Evolutionary conservation across 1,140 invertebrate genomes (phyloP).

Genomic region (Anagrus nilaparvatae): DNA sequence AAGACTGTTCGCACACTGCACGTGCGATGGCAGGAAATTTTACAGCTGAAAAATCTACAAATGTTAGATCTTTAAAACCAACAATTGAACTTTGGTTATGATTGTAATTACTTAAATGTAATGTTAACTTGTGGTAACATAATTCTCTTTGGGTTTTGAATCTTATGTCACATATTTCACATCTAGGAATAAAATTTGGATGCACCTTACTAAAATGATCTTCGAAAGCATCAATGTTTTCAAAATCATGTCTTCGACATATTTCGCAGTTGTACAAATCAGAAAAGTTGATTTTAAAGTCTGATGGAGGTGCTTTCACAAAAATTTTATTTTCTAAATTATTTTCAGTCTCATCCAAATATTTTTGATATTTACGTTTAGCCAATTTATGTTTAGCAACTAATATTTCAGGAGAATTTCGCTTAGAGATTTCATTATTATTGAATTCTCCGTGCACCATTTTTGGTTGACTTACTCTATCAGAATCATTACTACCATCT

Average conservation of each 20-base stretch:
- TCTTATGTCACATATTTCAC: slow-evolving; percentile 55
- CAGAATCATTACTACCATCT: slow-evolving; percentile 40
- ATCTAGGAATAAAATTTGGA: slow-evolving; percentile 49
- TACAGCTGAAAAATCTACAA: slow-evolving; percentile 65
- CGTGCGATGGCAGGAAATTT: slow-evolving; percentile 71
- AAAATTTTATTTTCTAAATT: too few species aligned
- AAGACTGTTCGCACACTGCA: slow-evolving; percentile 57
- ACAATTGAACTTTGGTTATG: slow-evolving; percentile 31
- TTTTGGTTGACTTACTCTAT: slow-evolving; percentile 37
- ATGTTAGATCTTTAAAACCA: slow-evolving; percentile 66
- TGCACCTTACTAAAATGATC: slow-evolving; percentile 63
- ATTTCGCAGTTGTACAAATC: slow-evolving; percentile 45
- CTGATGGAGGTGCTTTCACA: too few species aligned
- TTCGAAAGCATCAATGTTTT: slow-evolving; percentile 47
- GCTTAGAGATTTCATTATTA: slow-evolving; percentile 34
- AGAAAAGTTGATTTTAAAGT: too few species aligned
- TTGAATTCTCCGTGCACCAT: slow-evolving; percentile 38
- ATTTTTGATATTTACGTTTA: slow-evolving; percentile 25
- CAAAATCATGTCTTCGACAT: slow-evolving; percentile 53
- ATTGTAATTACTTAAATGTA: slow-evolving; percentile 42
- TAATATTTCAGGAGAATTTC: slow-evolving; percentile 24
- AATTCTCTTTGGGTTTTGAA: slow-evolving; percentile 61
- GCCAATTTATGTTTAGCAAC: slow-evolving; percentile 15
- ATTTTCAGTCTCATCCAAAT: slow-evolving; percentile 18
- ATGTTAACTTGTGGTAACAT: slow-evolving; percentile 54